phyloP scores from a whole-genome alignment of 2,797 vertebrate species.

The Cynodonichthys magdalenae region DNA sequence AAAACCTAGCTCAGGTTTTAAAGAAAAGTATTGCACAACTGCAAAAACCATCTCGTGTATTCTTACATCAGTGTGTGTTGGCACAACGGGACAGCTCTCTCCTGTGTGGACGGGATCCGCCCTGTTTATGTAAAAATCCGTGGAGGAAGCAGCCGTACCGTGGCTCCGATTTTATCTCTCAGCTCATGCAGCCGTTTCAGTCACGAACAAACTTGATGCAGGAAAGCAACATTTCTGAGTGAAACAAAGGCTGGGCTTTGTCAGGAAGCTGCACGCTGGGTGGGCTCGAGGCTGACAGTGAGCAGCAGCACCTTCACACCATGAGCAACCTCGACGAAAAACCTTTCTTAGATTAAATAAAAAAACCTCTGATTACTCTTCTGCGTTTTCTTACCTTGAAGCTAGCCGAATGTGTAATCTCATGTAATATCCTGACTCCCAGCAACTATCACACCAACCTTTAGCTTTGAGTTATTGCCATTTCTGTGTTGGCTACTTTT shows the following conservation, averaged over 20 bases:
- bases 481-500: no score
- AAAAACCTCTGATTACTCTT: conserved; percentile 62
- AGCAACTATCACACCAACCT: no score
- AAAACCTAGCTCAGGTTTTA: conserved; percentile 9
- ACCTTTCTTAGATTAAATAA: conserved; percentile 67
- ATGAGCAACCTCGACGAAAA: conserved; percentile 53
- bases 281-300: conserved; percentile 59
- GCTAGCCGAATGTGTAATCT: conserved; percentile 11
- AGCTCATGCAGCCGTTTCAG: conserved; percentile 6
- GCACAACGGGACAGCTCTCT: conserved; percentile 11
- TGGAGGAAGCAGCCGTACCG: conserved; percentile 8
- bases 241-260: conserved; percentile 39
- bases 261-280: conserved; percentile 67
- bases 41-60: conserved; percentile 14
- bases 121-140: conserved; percentile 30
- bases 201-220: conserved; percentile 28
- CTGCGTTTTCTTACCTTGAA: conserved; percentile 73
- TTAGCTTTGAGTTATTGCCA: no score
- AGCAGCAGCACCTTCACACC: conserved; percentile 59
- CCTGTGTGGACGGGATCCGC: conserved; percentile 26
- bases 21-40: not conserved
- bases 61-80: conserved; percentile 33
- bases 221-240: conserved; percentile 31
- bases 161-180: conserved; percentile 21
- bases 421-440: no score